Conservation (phyloP, 53 echinoderm and acorn worm genomes). For the Holothuria leucospilota region DNA sequence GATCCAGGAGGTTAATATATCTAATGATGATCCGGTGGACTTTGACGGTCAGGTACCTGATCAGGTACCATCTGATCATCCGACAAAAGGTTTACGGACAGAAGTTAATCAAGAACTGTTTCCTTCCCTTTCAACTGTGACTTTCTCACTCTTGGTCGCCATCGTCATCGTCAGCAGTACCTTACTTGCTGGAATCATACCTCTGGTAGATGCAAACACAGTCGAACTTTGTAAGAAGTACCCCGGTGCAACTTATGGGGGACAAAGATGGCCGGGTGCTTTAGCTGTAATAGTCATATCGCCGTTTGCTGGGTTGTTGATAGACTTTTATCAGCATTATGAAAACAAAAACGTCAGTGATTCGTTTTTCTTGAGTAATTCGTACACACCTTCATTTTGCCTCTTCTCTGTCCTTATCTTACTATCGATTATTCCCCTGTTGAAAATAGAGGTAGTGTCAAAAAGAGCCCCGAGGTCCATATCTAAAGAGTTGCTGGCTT, state of each 20-base stretch:
- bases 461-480: slow-evolving; percentile 3
- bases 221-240: slow-evolving; percentile 12
- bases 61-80: background rate
- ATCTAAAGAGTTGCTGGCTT: background rate
- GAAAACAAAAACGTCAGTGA: background rate
- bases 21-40: no score
- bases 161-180: background rate
- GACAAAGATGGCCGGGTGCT: slow-evolving; percentile 34
- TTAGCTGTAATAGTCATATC: slow-evolving; percentile 21
- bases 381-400: background rate
- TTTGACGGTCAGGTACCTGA: background rate
- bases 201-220: slow-evolving; percentile 19
- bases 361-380: background rate
- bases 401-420: background rate
- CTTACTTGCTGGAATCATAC: slow-evolving; percentile 7
- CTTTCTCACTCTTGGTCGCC: background rate
- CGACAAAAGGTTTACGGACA: background rate
- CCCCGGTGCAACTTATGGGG: slow-evolving; percentile 27
- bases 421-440: background rate
- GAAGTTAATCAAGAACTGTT: background rate
- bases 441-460: slow-evolving; percentile 15
- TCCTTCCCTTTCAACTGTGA: background rate
- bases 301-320: slow-evolving; percentile 10
- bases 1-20: no score
- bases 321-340: slow-evolving; percentile 8